Evolutionary conservation across 2,888 invertebrate genomes (phyloP).

Genomic region (Plutella xylostella): DNA sequence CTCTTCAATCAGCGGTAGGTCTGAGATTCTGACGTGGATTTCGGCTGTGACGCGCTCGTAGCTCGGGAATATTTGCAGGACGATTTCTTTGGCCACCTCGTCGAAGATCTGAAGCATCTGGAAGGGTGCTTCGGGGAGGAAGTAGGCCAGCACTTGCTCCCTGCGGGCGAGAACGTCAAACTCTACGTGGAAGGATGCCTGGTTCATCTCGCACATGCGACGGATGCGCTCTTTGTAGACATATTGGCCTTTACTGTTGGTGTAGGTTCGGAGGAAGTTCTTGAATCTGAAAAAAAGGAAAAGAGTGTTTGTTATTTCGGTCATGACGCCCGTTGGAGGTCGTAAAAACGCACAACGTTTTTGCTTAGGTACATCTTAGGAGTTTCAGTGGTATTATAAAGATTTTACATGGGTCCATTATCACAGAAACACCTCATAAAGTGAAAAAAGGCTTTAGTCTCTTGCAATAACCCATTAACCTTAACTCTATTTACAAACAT

Average conservation of each 20-base stretch:
- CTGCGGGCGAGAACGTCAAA: conserved; percentile 91
- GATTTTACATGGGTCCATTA: no score
- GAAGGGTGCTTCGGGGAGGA: conserved; percentile 96
- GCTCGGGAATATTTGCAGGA: conserved; percentile 93
- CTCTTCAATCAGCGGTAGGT: conserved; percentile 96
- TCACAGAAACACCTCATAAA: no score
- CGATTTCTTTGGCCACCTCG: conserved; percentile 93
- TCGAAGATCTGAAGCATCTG: conserved; percentile 98
- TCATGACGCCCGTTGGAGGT: no score
- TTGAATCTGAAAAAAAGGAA: conserved; percentile 71
- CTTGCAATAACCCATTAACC: no score
- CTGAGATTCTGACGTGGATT: conserved; percentile 95
- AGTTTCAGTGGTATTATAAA: no score
- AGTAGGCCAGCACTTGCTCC: conserved; percentile 95
- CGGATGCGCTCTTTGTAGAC: conserved; percentile 93
- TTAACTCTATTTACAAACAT: no score
- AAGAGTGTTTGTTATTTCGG: background rate
- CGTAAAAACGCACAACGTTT: no score
- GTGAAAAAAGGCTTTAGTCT: no score
- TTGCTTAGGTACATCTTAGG: no score
- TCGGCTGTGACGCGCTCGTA: conserved; percentile 95
- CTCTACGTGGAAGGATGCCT: conserved; percentile 91
- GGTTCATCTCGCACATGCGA: conserved; percentile 94
- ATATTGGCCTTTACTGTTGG: conserved; percentile 87
- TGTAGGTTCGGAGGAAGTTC: conserved; percentile 91